Evolutionary conservation across 1,140 invertebrate species (phyloP), one percentile per base, ranked within the genome.

Genomic region (Heterodera schachtii): DNA sequence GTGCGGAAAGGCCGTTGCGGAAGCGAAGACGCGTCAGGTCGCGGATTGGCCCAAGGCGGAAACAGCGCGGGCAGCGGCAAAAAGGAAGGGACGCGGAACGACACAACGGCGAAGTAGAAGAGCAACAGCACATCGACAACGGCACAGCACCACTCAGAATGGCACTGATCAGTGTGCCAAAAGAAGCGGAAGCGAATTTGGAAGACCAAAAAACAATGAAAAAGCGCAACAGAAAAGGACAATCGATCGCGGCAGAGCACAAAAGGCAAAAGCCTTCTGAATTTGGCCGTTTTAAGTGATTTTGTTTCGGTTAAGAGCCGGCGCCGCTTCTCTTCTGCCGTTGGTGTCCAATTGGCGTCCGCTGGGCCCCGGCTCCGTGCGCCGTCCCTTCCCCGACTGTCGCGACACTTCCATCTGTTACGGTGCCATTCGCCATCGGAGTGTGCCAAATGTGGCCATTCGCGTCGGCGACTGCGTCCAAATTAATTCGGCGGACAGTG

Each of bases 311-410:
- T 3, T 13, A 3, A 16, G n/a, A 7, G 69, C 8, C 52, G 16
- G 44, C 75, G 52, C 74, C 60, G 47, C 77, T 46, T 21, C 52
- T 46, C 64, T 49, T 16, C 8, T 41, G 13, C 11, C 52, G 49
- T 69, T 78, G 66, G 9, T 41, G 19, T 78, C 77, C 66, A 78
- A 78, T 69, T 78, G 77, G 77, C 77, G 77, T 8, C 77, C 77
- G n/a, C 11, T 78, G 0, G 77, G 41, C 13, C 31, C 11, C 44
- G 77, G 77, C n/a, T 13, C 16, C n/a, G 9, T 69, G 66, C 66
- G 70, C 31, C 64, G 31, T 21, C 60, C 31, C 21, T 9, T 64
- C 21, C 31, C 76, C 11, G 76, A 78, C 52, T 78, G 60, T 19
- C 47, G 70, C 47, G 77, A 78, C 21, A 5, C 47, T 31, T 69